Percentiles rank a stretch among this genome's conserved stretches.
phyloP scores from a whole-genome alignment of 2,113 vertebrate species.

The Jacana jacana region DNA sequence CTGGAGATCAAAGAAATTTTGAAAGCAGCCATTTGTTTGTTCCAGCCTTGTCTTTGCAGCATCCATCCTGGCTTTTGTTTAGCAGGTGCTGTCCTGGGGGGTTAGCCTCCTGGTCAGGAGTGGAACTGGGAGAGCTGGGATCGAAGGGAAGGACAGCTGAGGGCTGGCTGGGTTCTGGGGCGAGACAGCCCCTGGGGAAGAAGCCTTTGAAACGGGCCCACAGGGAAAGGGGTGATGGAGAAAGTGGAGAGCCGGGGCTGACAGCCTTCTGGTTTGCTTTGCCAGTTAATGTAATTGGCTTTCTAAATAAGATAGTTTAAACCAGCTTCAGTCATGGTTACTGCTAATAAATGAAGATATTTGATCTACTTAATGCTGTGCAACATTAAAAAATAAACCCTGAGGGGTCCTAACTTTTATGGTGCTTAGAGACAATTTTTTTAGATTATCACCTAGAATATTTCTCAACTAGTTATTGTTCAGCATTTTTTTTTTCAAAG shows the following conservation, averaged over 20 bases:
- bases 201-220: neutral
- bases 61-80: accelerated
- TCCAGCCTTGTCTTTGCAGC: neutral
- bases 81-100: neutral
- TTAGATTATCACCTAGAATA: neutral
- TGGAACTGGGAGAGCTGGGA: neutral
- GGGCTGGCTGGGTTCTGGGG: neutral
- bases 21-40: neutral
- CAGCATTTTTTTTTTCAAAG: neutral
- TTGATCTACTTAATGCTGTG: neutral
- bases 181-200: neutral
- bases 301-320: neutral
- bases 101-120: neutral
- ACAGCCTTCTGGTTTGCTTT: neutral
- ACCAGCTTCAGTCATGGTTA: neutral
- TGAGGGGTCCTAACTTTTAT: neutral
- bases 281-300: neutral
- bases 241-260: neutral
- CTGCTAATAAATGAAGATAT: neutral
- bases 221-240: neutral
- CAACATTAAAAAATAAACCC: neutral
- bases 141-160: neutral
- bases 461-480: neutral
- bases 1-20: neutral
- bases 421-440: neutral